Conservation (phyloP, 2,113 vertebrate species). For the Takifugu flavidus region DNA sequence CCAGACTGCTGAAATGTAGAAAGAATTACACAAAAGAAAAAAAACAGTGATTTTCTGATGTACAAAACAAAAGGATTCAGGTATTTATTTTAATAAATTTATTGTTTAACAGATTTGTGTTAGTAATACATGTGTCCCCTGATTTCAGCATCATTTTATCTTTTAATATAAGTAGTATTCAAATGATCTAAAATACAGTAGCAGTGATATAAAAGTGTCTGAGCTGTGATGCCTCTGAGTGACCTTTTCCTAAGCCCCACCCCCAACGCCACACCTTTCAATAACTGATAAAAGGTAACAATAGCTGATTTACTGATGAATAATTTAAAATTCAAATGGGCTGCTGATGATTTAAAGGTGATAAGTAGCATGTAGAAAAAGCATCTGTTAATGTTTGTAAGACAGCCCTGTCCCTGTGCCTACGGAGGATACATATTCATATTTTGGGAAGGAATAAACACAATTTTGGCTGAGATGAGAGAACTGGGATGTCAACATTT, state of each 20-base stretch:
- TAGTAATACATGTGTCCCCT: constrained; percentile 42
- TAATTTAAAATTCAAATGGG: too few relatives aligned
- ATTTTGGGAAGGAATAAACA: too few relatives aligned
- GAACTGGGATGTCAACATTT: too few relatives aligned
- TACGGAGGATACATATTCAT: too few relatives aligned
- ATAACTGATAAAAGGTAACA: background rate
- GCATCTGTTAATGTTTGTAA: too few relatives aligned
- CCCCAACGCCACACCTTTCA: background rate
- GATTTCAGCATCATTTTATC: constrained; percentile 30
- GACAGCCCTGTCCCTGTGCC: too few relatives aligned
- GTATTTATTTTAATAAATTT: constrained; percentile 47
- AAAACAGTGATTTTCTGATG: background rate
- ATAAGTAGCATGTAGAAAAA: background rate
- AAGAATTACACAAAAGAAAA: background rate
- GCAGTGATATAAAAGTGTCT: constrained; percentile 16
- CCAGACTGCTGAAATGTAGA: background rate
- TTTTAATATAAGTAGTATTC: constrained; percentile 22
- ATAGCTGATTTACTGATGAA: background rate
- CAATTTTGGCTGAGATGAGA: too few relatives aligned
- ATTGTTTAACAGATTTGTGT: constrained; percentile 39
- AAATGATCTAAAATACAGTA: constrained; percentile 21
- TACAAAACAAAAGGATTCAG: background rate
- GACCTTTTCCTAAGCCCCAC: constrained; percentile 11
- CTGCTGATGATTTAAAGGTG: background rate
- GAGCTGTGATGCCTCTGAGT: constrained; percentile 4